Evolutionary conservation across 2,888 invertebrate species (phyloP).

Genomic region (Altica lythri): DNA sequence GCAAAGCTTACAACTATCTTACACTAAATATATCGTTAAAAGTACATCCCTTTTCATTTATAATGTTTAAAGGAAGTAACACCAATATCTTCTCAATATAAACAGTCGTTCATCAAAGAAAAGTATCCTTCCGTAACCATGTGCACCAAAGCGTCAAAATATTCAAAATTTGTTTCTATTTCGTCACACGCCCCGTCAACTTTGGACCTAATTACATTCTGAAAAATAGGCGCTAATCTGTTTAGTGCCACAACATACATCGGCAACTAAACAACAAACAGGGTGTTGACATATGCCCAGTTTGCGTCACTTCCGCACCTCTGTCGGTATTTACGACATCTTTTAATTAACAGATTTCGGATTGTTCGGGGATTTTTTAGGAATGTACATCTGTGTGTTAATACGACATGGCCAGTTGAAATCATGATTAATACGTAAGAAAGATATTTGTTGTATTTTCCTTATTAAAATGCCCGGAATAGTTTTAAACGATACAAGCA

Average conservation of each 20-base stretch:
- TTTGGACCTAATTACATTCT: constrained; percentile 48
- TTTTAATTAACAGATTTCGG: constrained; percentile 35
- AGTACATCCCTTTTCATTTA: too few relatives aligned
- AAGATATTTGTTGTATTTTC: constrained; percentile 19
- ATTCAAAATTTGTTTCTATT: constrained; percentile 6
- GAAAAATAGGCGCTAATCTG: constrained; percentile 52
- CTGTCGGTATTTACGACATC: constrained; percentile 33
- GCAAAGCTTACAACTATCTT: too few relatives aligned
- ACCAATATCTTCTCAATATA: too few relatives aligned
- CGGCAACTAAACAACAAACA: constrained; percentile 27
- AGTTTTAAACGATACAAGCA: constrained; percentile 12
- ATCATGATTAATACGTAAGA: constrained; percentile 26
- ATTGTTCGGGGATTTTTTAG: constrained; percentile 28
- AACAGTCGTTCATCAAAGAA: constrained; percentile 4
- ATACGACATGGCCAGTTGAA: constrained; percentile 25
- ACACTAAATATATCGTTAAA: too few relatives aligned
- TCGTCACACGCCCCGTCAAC: constrained; percentile 46
- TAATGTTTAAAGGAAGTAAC: too few relatives aligned
- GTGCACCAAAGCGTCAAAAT: constrained; percentile 11
- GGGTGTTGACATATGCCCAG: constrained; percentile 43
- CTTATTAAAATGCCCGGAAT: constrained; percentile 23
- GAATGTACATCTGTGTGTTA: constrained; percentile 23
- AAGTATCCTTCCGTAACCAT: constrained; percentile 6
- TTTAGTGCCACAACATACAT: constrained; percentile 41
- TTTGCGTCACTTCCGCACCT: constrained; percentile 40